Base-by-base conservation (phyloP, 2,797 vertebrate genomes). In the Balearica regulorum region DNA sequence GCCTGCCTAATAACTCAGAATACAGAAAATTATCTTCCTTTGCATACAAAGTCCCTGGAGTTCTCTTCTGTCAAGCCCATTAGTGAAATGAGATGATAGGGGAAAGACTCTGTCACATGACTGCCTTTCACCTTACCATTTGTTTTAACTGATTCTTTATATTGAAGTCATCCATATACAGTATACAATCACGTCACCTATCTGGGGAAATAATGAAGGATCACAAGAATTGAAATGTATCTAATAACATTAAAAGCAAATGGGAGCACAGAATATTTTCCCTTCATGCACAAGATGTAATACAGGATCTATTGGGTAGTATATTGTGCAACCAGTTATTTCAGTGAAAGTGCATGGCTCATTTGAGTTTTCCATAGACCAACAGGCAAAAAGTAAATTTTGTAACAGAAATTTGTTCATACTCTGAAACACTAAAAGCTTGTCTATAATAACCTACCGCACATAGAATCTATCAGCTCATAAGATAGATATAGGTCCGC, bases 101-200 rank as follows among this genome's bases (percentile, higher is more conserved):
- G 13, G 19, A 64, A 92, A 86, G 33, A 2, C 16, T 66, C 39
- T 69, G 33, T 31, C 16, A 25, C 6, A 13, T 79, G 35, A 57
- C 21, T 35, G 9, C 31, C 70, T 44, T 79, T 9, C 37, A 86
- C 25, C 17, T 85, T 16, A 51, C 5, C 11, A 62, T 16, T 31
- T 89, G 6, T 35, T 81, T 70, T 57, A 82, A 57, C 16, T 53
- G 25, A 29, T n/a, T 39, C 16, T 8, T 26, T 25, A 65, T 15
- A 26, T 7, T 51, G 18, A 54, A 62, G 28, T 65, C 37, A 83
- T 4, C 2, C 46, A 33, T 43, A 49, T 3, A 60, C 2, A 65
- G 22, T 13, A 82, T 13, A 43, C 10, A 49, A 46, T 9, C 9
- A 33, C 0, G 0, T 18, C 44, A n/a, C n/a, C n/a, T n/a, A n/a